phyloP scores from a whole-genome alignment of 2,113 vertebrate genomes.

The Cryptotis parvus region DNA sequence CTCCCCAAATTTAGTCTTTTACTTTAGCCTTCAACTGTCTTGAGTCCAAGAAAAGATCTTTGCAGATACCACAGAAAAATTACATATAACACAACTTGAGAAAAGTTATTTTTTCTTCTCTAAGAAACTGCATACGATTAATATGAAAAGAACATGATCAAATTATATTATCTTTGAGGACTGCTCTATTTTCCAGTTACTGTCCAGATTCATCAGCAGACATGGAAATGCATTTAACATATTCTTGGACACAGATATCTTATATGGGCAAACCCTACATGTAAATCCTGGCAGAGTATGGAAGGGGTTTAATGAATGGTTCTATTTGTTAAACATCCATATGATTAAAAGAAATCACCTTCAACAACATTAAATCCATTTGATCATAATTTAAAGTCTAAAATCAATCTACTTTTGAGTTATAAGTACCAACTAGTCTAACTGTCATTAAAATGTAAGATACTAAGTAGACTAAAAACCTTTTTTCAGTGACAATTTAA shows the following conservation, averaged over 20 bases:
- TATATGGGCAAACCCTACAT: not conserved
- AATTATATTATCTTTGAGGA: conserved; percentile 72
- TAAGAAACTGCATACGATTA: conserved; percentile 54
- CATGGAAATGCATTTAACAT: conserved; percentile 52
- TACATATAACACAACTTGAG: conserved; percentile 11
- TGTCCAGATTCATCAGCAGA: conserved; percentile 67
- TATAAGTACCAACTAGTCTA: conserved; percentile 32
- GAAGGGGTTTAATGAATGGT: conserved; percentile 40
- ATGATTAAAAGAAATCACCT: conserved; percentile 59
- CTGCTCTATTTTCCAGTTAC: conserved; percentile 70
- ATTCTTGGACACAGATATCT: conserved; percentile 63
- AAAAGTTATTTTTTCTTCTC: conserved; percentile 64
- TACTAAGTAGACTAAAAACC: conserved; percentile 24
- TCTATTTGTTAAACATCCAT: conserved; percentile 19
- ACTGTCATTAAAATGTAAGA: conserved; percentile 49
- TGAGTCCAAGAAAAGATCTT: conserved; percentile 63
- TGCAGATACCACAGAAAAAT: conserved; percentile 46
- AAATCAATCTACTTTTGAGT: conserved; percentile 15
- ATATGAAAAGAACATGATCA: conserved; percentile 69
- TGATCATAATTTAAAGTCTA: conserved; percentile 34
- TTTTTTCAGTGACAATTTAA: conserved; percentile 26
- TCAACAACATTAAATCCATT: conserved; percentile 54
- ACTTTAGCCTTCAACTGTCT: conserved; percentile 53
- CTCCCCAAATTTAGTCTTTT: conserved; percentile 57
- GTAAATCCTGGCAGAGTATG: conserved; percentile 26